phyloP scores from a whole-genome alignment of 2,888 invertebrate genomes.

The Himalopsyche tibetana region DNA sequence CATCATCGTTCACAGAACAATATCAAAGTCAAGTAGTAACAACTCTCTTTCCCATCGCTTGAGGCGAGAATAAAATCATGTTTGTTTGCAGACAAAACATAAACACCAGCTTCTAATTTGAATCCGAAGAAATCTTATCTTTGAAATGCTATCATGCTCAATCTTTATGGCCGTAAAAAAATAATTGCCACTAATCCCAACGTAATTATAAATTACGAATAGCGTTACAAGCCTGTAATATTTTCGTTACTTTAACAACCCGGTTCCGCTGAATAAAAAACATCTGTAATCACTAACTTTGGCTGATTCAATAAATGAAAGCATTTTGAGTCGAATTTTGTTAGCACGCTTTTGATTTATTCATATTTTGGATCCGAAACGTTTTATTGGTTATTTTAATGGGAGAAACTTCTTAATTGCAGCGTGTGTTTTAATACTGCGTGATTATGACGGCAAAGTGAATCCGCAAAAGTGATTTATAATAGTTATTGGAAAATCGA shows the following conservation, averaged over 20 bases:
- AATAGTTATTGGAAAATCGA: background rate
- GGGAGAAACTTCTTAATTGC: background rate
- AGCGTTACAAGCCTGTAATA: background rate
- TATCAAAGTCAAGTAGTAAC: no score
- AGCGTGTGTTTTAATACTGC: background rate
- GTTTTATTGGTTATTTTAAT: background rate
- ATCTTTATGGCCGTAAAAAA: background rate
- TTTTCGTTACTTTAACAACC: background rate
- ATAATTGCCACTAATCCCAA: slow-evolving; percentile 8
- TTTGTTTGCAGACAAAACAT: no score
- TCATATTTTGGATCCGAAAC: background rate
- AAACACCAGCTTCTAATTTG: no score
- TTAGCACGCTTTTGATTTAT: slow-evolving; percentile 10
- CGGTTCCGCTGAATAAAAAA: background rate
- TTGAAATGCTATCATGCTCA: background rate
- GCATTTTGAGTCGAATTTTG: background rate
- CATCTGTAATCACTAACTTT: background rate
- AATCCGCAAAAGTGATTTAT: background rate
- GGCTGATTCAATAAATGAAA: background rate
- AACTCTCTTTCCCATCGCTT: no score
- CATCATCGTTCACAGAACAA: no score
- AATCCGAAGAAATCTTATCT: no score
- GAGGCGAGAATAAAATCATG: no score
- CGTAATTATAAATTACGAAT: background rate
- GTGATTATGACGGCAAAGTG: background rate